phyloP scores from a whole-genome alignment of 1,140 invertebrate species.

The Scaptodrosophila lebanonensis region DNA sequence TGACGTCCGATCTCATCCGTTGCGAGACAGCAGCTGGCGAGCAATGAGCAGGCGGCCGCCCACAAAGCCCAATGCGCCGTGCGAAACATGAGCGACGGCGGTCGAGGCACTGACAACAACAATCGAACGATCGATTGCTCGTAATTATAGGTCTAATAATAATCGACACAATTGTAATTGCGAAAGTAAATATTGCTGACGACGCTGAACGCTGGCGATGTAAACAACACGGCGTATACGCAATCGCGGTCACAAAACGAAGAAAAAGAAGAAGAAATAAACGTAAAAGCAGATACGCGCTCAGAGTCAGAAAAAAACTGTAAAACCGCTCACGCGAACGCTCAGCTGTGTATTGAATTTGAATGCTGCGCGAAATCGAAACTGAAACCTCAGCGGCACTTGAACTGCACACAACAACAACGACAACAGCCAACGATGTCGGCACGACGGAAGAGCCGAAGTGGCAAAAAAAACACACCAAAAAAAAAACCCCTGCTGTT shows the following conservation, averaged over 20 bases:
- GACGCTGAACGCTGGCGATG: slow-evolving; percentile 1
- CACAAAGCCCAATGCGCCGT: slow-evolving; percentile 29
- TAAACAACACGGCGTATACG: slow-evolving; percentile 36
- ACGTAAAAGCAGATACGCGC: slow-evolving; percentile 30
- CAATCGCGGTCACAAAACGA: slow-evolving; percentile 29
- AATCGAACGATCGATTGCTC: slow-evolving; percentile 13
- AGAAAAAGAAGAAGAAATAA: slow-evolving; percentile 29
- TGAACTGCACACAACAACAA: slow-evolving; percentile 17
- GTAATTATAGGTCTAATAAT: neutral
- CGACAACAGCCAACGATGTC: neutral
- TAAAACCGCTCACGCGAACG: slow-evolving; percentile 48
- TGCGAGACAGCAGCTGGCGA: slow-evolving; percentile 12
- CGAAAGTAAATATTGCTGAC: slow-evolving; percentile 17
- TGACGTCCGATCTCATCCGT: neutral
- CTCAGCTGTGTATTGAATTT: slow-evolving; percentile 52
- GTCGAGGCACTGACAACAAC: neutral
- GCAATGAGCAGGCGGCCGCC: slow-evolving; percentile 31
- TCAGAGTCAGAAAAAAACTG: slow-evolving; percentile 7
- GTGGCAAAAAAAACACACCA: slow-evolving; percentile 49
- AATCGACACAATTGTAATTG: slow-evolving; percentile 3
- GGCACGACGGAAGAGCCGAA: slow-evolving; percentile 67
- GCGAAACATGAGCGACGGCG: slow-evolving; percentile 24
- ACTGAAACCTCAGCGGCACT: slow-evolving; percentile 28
- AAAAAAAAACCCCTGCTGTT: neutral
- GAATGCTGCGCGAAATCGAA: slow-evolving; percentile 48